A percentile compares a stretch with the other conserved stretches of the same genome.
Evolutionary conservation across 2,888 invertebrate genomes (phyloP).

Genomic region (Oxytorus armatus): DNA sequence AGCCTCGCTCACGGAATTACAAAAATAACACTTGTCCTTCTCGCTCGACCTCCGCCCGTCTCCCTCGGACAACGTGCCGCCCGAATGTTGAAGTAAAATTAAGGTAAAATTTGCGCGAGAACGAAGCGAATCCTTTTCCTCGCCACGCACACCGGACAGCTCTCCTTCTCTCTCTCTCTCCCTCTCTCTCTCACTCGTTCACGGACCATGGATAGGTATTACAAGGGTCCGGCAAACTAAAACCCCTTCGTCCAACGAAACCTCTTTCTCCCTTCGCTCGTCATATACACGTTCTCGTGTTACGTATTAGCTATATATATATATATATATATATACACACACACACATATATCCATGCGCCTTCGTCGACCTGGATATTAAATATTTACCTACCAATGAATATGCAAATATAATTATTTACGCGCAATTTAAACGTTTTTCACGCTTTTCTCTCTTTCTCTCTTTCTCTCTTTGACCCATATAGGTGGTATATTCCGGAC

Average conservation of each 20-base stretch:
- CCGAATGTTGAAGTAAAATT: slow-evolving; percentile 80
- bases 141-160: slow-evolving; percentile 72
- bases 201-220: slow-evolving; percentile 60
- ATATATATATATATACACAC: slow-evolving; percentile 13
- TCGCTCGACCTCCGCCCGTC: slow-evolving; percentile 21
- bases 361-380: slow-evolving; percentile 76
- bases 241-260: slow-evolving; percentile 69
- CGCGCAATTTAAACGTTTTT: slow-evolving; percentile 84
- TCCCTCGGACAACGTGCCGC: slow-evolving; percentile 51
- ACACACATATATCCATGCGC: slow-evolving; percentile 37
- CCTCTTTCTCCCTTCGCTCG: slow-evolving; percentile 74
- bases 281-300: slow-evolving; percentile 60
- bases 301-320: too few species aligned
- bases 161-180: slow-evolving; percentile 37
- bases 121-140: slow-evolving; percentile 77
- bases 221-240: slow-evolving; percentile 69
- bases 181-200: slow-evolving; percentile 46
- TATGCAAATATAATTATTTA: slow-evolving; percentile 85
- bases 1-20: slow-evolving; percentile 77
- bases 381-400: slow-evolving; percentile 85
- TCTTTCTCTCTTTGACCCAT: neutral
- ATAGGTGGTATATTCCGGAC: neutral
- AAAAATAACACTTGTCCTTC: slow-evolving; percentile 81
- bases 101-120: slow-evolving; percentile 79
- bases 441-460: slow-evolving; percentile 72